Base-by-base conservation (phyloP, 2,888 invertebrate species). In the Sycophila texana region DNA sequence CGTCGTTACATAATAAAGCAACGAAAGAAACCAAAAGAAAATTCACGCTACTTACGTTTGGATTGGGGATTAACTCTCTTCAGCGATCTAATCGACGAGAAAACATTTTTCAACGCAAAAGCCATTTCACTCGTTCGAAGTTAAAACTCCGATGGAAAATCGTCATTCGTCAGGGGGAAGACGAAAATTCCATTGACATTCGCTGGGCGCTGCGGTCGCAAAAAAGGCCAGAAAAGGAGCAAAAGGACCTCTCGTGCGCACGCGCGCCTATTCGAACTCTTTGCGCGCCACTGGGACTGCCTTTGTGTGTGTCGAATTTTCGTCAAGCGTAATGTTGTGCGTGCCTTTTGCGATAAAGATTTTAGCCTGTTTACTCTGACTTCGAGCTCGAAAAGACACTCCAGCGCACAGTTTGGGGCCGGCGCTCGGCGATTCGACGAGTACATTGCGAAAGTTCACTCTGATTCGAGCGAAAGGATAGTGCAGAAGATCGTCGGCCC, bases 31-130 rank as follows among this genome's bases (percentile, higher is more conserved):
- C 58, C 16, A 30, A 16, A 61, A 16, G n/a, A 2, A 57, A 68
- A 16, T 30, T 39, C 7, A 39, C 39, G 13, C 18, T 53, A 78
- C 80, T 82, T 53, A 82, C 82, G 82, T 26, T 75, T 22, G 0
- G 75, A 30, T 39, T 75, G 61, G 7, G 78, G 61, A 53, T 53
- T 47, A 7, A 30, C 51, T 7, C 77, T 53, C 4, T 75, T 67
- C 1, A 80, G 47, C 12, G 75, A 66, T n/a, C 63, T 80, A 14
- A 82, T 70, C 5, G 75, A 72, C n/a, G 74, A 47, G 58, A 82
- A 77, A n/a, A 75, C 53, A 65, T 75, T 82, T 73, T 70, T 82
- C 60, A 82, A n/a, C 39, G 68, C 66, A 49, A 77, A 82, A 14
- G 82, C 77, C 82, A 82, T 81, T 53, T 58, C 74, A 16, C 7